These are phyloP conservation scores for Caenorhabditis virilis DNA, from an alignment of 2,888 invertebrate species.

Conservation along the genomic window DNA sequence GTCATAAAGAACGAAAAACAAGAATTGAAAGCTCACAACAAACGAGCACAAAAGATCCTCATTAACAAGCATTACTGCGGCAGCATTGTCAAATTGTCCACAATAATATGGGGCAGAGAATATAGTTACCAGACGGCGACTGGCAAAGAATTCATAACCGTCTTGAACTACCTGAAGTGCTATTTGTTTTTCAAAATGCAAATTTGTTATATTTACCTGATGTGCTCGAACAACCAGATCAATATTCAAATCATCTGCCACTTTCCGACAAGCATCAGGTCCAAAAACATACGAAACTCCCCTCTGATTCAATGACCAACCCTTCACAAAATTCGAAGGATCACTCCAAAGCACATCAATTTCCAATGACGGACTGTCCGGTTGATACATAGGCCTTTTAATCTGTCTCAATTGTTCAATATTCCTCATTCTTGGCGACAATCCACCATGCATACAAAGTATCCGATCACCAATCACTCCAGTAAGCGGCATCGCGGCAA, in stretches of 20 bases:
- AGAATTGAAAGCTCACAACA: constrained; percentile 26
- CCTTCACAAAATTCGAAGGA: constrained; percentile 48
- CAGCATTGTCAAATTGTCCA: constrained; percentile 59
- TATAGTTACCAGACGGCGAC: constrained; percentile 51
- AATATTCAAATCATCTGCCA: constrained; percentile 38
- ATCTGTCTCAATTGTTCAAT: constrained; percentile 42
- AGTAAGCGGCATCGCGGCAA: constrained; percentile 53
- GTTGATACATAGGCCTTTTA: constrained; percentile 41
- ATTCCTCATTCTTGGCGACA: constrained; percentile 45
- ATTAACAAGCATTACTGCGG: constrained; percentile 57
- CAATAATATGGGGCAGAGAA: constrained; percentile 55
- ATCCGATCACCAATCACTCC: constrained; percentile 48
- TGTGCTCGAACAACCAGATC: constrained; percentile 58
- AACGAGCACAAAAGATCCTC: constrained; percentile 53
- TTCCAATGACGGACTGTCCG: constrained; percentile 69
- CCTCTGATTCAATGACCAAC: constrained; percentile 62
- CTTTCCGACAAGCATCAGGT: constrained; percentile 71
- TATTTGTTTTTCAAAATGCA: background rate
- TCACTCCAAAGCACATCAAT: constrained; percentile 70
- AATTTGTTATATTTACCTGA: constrained; percentile 25
- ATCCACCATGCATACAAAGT: constrained; percentile 61
- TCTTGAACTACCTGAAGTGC: constrained; percentile 72
- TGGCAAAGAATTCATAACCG: constrained; percentile 73
- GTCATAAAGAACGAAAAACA: background rate
- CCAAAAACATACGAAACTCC: constrained; percentile 74